Base-by-base conservation (phyloP, 2,113 vertebrate genomes). In the Jaculus jaculus region DNA sequence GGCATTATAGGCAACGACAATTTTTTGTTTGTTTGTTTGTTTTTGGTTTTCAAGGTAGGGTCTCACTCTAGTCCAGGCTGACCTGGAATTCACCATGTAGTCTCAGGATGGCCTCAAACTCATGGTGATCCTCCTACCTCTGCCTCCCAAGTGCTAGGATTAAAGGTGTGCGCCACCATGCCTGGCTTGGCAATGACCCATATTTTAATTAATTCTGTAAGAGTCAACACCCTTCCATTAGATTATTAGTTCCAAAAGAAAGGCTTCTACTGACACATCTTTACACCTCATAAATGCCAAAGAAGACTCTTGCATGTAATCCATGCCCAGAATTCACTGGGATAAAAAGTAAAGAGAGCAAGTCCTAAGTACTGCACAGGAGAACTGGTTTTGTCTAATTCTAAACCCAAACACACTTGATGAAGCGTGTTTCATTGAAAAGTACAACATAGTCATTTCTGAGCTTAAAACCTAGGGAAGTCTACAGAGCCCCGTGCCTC, bases 231-330 rank as follows among this genome's bases (percentile, higher is more conserved):
- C 8, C 16, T 66, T 63, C 82, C 21, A 73, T 28, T 32, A 84
- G 37, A 87, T 84, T 71, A 91, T n/a, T 88, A 84, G 81, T 68
- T 58, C 11, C 77, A 54, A 86, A 12, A 95, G 74, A 86, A 94
- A 66, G 37, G 11, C 61, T 54, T 32, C 75, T 61, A 68, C 87
- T 74, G 37, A 89, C 21, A 30, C 24, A 51, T 61, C 0, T 30
- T 42, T 71, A 21, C 30, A 54, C 61, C 51, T 11, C 42, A 37
- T 16, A 61, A n/a, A 42, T 24, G 47, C 20, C 18, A 69, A 37
- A n/a, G 18, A 15, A n/a, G 54, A 77, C 28, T 30, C 30, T 63
- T 69, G 47, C 4, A 32, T 1, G 75, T 8, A 83, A 81, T 32
- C 24, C 15, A 84, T 13, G 20, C 26, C 86, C 63, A 47, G 23